These are phyloP conservation scores for Crotalus horridus DNA, from an alignment of 2,113 vertebrate genomes.

Conservation along the genomic window DNA sequence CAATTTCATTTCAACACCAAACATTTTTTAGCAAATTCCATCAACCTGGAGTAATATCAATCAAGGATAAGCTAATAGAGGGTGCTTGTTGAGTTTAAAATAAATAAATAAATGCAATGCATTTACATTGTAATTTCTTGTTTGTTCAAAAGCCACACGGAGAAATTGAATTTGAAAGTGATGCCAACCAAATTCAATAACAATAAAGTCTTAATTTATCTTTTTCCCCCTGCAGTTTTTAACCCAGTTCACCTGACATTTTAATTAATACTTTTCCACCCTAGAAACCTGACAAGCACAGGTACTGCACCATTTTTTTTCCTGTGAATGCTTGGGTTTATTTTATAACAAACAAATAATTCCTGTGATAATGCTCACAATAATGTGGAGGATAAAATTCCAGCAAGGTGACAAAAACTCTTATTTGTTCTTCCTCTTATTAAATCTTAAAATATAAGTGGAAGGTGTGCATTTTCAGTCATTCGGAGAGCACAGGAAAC, in stretches of 20 bases:
- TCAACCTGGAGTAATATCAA: constrained; percentile 64
- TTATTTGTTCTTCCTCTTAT: not conserved
- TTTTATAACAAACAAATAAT: not conserved
- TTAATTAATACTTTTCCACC: fast-evolving
- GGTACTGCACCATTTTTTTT: not conserved
- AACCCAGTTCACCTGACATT: constrained; percentile 17
- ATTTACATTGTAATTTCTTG: constrained; percentile 62
- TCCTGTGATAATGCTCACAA: not conserved
- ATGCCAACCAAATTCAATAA: constrained; percentile 63
- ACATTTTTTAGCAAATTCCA: constrained; percentile 48
- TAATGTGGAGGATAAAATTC: not conserved
- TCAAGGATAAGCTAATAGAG: constrained; percentile 59
- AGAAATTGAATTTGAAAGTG: constrained; percentile 56
- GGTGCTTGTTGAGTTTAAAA: constrained; percentile 60
- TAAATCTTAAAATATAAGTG: not conserved
- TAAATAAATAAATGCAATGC: constrained; percentile 1
- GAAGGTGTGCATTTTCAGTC: not conserved
- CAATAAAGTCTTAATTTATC: constrained; percentile 64
- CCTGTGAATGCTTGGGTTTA: fast-evolving
- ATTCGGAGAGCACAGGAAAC: not conserved
- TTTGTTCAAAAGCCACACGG: constrained; percentile 51
- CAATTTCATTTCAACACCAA: constrained; percentile 28
- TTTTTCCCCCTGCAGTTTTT: constrained; percentile 45
- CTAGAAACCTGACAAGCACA: fast-evolving
- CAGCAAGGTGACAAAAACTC: not conserved